Conservation (phyloP, 2,888 invertebrate genomes). For the Sesamia inferens region DNA sequence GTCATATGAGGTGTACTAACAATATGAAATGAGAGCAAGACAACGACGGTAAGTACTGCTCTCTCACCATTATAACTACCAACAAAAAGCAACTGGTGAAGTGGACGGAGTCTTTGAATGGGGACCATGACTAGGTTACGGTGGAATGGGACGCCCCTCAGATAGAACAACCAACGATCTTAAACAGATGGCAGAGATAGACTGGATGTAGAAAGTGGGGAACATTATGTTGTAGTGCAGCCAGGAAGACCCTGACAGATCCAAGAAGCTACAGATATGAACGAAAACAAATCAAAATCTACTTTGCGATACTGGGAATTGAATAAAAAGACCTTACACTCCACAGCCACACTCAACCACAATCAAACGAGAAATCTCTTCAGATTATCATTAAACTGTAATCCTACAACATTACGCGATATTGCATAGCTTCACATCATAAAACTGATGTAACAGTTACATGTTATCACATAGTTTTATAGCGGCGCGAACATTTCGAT, state of each 20-base stretch:
- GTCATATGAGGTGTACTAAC: not conserved
- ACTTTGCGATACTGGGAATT: not conserved
- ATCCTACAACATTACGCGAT: slow-evolving; percentile 46
- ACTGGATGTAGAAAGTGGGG: not conserved
- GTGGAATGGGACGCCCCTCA: not conserved
- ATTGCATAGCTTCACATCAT: slow-evolving; percentile 38
- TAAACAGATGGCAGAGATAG: not conserved
- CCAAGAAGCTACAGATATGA: not conserved
- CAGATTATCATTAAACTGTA: slow-evolving; percentile 28
- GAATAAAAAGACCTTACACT: slow-evolving; percentile 6
- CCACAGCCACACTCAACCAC: slow-evolving; percentile 20
- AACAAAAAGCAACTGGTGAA: not conserved
- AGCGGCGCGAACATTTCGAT: slow-evolving; percentile 16
- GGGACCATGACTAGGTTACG: not conserved
- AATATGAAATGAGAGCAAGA: not conserved
- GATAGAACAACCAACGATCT: not conserved
- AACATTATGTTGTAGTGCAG: not conserved
- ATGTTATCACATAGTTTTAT: slow-evolving; percentile 42
- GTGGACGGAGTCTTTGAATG: not conserved
- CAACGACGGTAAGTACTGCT: not conserved
- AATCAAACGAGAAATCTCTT: slow-evolving; percentile 30
- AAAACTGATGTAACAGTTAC: slow-evolving; percentile 46
- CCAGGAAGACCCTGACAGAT: not conserved
- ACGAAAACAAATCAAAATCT: slow-evolving; percentile 10
- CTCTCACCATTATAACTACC: not conserved